A percentile compares a stretch with the other conserved stretches of the same genome.
Conservation (phyloP, 2,113 vertebrate genomes). For the Zonotrichia leucophrys region DNA sequence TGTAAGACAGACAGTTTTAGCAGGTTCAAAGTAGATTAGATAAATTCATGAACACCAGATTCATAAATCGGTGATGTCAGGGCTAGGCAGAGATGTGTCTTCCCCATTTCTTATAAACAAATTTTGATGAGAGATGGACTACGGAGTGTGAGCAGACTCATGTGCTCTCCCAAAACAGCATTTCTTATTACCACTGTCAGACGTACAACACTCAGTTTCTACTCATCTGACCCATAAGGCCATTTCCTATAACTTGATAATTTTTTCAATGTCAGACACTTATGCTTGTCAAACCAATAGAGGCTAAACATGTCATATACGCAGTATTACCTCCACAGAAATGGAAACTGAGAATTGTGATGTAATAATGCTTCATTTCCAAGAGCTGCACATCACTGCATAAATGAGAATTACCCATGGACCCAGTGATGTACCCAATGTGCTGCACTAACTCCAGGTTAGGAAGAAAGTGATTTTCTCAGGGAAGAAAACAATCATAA, state of each 20-base stretch:
- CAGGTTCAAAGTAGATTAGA: neutral
- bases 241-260: neutral
- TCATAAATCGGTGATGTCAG: neutral
- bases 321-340: neutral
- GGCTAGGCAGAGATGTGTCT: neutral
- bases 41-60: neutral
- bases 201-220: neutral
- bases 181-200: neutral
- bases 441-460: neutral
- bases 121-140: neutral
- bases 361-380: neutral
- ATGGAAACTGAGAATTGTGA: neutral
- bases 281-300: neutral
- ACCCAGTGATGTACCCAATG: neutral
- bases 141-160: neutral
- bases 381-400: neutral
- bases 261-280: neutral
- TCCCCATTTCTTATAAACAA: neutral
- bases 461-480: neutral
- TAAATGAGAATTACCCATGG: neutral
- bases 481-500: neutral
- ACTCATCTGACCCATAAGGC: neutral
- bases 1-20: neutral
- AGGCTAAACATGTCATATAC: neutral
- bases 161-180: neutral